Conservation (phyloP, 2,888 invertebrate species). For the Caprella mutica region DNA sequence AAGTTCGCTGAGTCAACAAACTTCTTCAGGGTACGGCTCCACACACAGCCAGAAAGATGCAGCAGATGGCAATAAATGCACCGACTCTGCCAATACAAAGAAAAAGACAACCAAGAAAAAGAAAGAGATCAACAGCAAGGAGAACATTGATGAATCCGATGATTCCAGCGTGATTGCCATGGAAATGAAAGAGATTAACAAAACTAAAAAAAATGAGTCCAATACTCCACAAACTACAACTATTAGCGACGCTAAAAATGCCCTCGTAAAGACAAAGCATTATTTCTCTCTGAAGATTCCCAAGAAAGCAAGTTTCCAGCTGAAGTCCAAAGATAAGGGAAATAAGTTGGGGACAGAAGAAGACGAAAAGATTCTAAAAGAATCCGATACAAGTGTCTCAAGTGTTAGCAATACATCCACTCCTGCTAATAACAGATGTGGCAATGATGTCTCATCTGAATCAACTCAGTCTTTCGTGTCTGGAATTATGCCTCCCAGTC, state of each 20-base stretch:
- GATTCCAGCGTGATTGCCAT: background rate
- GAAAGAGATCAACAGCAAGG: constrained; percentile 17
- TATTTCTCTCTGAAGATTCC: constrained; percentile 31
- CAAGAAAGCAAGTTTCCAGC: constrained; percentile 7
- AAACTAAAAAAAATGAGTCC: constrained; percentile 13
- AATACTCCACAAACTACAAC: constrained; percentile 21
- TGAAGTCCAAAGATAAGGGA: constrained; percentile 1
- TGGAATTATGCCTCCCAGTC: constrained; percentile 10
- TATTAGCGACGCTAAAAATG: constrained; percentile 14
- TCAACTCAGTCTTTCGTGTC: constrained; percentile 22
- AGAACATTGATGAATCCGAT: constrained; percentile 6
- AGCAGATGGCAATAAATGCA: constrained; percentile 36
- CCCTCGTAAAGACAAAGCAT: constrained; percentile 27
- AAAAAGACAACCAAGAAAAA: constrained; percentile 15
- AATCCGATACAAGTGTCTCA: background rate
- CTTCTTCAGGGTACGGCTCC: constrained; percentile 46
- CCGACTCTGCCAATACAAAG: constrained; percentile 6
- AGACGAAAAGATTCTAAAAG: background rate
- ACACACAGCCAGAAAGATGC: constrained; percentile 40
- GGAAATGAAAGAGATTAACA: constrained; percentile 6
- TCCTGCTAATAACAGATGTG: background rate
- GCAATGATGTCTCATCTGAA: constrained; percentile 17
- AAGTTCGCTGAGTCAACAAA: constrained; percentile 42
- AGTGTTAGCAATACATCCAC: background rate
- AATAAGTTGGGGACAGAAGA: background rate